Evolutionary conservation across 2,888 invertebrate species (phyloP), one percentile per base, ranked within the genome.

Genomic region (Eristalis pertinax): DNA sequence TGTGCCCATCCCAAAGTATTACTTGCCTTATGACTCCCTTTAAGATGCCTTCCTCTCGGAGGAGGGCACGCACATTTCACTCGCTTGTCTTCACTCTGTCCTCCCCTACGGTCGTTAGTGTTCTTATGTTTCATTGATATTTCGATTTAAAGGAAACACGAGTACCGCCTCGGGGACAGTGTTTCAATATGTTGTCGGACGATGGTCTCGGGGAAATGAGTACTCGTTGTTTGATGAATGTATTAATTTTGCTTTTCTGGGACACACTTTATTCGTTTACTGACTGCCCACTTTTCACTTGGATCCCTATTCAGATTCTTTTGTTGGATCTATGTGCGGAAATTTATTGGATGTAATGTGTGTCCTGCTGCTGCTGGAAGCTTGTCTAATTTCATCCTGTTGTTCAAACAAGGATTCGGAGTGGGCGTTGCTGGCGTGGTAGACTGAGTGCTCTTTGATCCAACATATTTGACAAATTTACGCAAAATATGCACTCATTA

Each of bases 81-180:
- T 73, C 43, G n/a, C 41, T 29, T 60, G 60, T 60, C 26, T 60
- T 26, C 60, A 13, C 60, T 26, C 50, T 43, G 63, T 50, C 35
- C 22, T 43, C 29, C 50, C 26, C 41, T 19, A 35, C 35, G 50
- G 63, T 79, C 70, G 72, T 64, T 63, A 75, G 75, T 67, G 83
- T 74, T 50, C 78, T 75, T 67, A 74, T 78, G 78, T 86, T 83
- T 83, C 83, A 86, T 75, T 86, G 86, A 86, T 86, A 82, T 78
- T 83, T 75, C 62, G 86, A 86, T 78, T 78, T 83, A 22, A 69
- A 62, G 62, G 35, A 75, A 69, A 83, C 86, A 86, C 65, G 60
- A 58, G 64, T 35, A 74, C 1, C 38, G 24, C 69, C 65, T 64
- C 56, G 58, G 62, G 60, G 68, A 13, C 67, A 62, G 32, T 56